Evolutionary conservation across 2,888 invertebrate genomes (phyloP), one percentile per base, ranked within the genome.

Genomic region (Parapristionchus giblindavisi): DNA sequence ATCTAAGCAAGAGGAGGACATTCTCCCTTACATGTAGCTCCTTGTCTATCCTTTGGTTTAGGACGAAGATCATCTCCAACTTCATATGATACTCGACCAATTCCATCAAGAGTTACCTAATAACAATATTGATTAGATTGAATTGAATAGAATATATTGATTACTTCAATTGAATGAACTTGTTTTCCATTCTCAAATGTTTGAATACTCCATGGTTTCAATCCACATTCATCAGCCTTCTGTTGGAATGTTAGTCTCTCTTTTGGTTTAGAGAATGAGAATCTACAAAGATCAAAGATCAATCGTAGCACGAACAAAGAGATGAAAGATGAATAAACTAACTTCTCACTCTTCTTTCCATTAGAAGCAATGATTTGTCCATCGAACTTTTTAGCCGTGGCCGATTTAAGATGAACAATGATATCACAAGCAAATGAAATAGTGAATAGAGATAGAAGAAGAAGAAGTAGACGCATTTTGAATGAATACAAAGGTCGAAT

Each of bases 301-400:
- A 6, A 6, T 14, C 56, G 14, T 6, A 56, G 14, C 6, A n/a
- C 8, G 56, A 56, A 14, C 14, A 14, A 56, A 24, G 56, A 56
- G 6, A 56, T 56, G 6, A n/a, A 8, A n/a, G 27, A 8, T n/a
- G 6, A 21, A 54, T n/a, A 17, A 34, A 83, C 71, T 60, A 24
- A 86, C 86, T 79, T 85, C 72, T 86, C 85, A 56, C 85, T 85
- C 76, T 85, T 85, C 78, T 85, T 83, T 72, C 87, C 86, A 76
- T 83, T 86, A 54, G 84, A 84, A 8, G 86, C 81, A 29, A 75
- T 77, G 52, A 87, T 81, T 75, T 87, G 85, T 24, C 85, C 87
- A 56, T 80, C 73, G 81, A 87, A 87, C 75, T 81, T 81, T 68
- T 81, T 85, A 65, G 80, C 82, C 24, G 87, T 87, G 66, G 27